These are phyloP conservation scores for Tetramorium simillimum DNA, from an alignment of 1,140 invertebrate genomes.

Conservation along the genomic window DNA sequence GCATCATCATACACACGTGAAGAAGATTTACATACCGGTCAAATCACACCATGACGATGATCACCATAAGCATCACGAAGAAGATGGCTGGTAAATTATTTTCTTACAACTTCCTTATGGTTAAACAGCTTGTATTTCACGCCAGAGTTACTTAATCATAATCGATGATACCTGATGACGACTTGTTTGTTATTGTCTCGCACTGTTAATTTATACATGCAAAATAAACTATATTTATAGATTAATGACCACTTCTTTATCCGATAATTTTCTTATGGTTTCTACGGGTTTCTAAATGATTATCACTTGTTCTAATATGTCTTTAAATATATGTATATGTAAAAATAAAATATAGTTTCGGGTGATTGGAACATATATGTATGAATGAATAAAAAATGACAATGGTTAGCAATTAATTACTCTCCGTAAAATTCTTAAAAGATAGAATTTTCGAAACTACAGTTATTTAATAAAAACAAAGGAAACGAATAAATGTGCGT, in stretches of 20 bases:
- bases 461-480: not conserved
- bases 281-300: not conserved
- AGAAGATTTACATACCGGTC: slow-evolving; percentile 77
- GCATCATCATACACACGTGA: slow-evolving; percentile 74
- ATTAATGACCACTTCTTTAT: not conserved
- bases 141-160: not conserved
- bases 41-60: slow-evolving; percentile 62
- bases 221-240: slow-evolving; percentile 33
- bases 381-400: not conserved
- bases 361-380: not conserved
- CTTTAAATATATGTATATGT: no score
- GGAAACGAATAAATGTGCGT: not conserved
- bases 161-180: not conserved
- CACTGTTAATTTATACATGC: slow-evolving; percentile 13
- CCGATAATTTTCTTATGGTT: not conserved
- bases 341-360: not conserved
- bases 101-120: not conserved
- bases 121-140: not conserved
- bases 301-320: not conserved
- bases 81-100: slow-evolving; percentile 71
- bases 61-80: slow-evolving; percentile 61
- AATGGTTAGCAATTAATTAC: not conserved
- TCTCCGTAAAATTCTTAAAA: not conserved
- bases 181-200: slow-evolving; percentile 19
- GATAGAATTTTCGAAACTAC: not conserved